A percentile compares a stretch with the other conserved stretches of the same genome.
These are phyloP conservation scores for Argyrosomus regius DNA, from an alignment of 2,797 vertebrate species.

Conservation along the genomic window DNA sequence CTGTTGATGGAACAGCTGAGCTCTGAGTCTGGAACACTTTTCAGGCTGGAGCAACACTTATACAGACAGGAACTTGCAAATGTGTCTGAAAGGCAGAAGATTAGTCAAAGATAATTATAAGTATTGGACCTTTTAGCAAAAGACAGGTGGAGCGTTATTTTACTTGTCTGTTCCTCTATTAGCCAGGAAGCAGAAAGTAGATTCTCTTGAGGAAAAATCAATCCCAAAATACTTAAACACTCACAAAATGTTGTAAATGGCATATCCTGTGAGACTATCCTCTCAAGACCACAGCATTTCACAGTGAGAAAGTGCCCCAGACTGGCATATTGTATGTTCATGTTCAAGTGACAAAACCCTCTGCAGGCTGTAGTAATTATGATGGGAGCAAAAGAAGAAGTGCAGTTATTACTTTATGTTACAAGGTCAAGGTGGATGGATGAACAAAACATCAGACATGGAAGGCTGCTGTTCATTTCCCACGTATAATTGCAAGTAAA, in stretches of 20 bases:
- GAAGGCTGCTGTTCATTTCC: background rate
- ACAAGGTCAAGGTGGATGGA: background rate
- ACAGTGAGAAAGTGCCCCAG: no score
- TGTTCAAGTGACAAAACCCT: no score
- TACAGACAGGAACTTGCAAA: background rate
- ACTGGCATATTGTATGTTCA: no score
- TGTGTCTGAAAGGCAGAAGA: background rate
- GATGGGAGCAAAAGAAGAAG: no score
- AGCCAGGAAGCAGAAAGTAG: background rate
- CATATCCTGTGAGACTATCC: no score
- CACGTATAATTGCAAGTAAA: no score
- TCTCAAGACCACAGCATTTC: background rate
- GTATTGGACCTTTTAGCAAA: no score
- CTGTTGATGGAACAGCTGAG: conserved; percentile 18
- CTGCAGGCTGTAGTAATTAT: no score
- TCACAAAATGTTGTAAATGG: background rate
- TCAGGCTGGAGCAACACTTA: background rate
- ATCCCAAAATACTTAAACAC: background rate
- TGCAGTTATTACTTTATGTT: no score
- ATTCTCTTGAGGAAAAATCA: background rate
- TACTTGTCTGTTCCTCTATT: background rate
- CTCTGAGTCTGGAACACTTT: background rate
- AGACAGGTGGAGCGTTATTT: background rate
- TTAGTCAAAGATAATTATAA: no score
- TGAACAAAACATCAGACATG: background rate